Evolutionary conservation across 2,113 vertebrate species (phyloP).

Genomic region (Pithys albifrons): DNA sequence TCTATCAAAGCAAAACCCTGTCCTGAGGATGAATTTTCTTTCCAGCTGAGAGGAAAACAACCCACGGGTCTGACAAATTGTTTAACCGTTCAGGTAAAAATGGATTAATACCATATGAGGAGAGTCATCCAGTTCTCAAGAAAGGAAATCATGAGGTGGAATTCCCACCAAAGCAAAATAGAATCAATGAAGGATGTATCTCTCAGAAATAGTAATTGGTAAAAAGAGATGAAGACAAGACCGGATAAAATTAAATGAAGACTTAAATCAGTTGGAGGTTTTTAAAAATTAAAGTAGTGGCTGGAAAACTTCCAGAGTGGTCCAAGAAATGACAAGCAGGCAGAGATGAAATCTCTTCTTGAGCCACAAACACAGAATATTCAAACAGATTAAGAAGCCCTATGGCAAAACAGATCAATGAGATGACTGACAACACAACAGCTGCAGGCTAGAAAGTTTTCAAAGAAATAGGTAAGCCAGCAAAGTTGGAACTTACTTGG

Average conservation of each 20-base stretch:
- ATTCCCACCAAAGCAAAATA: constrained; percentile 47
- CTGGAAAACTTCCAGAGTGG: constrained; percentile 48
- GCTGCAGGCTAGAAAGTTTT: constrained; percentile 43
- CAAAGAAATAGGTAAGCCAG: constrained; percentile 16
- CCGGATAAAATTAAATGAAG: constrained; percentile 57
- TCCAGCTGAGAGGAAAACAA: constrained; percentile 56
- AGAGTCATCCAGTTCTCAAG: not conserved
- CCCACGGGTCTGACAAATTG: not conserved
- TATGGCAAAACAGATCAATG: constrained; percentile 54
- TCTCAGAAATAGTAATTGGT: constrained; percentile 31
- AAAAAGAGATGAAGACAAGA: constrained; percentile 53
- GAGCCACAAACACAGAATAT: not conserved
- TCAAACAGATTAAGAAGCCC: constrained; percentile 53
- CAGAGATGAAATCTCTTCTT: constrained; percentile 54
- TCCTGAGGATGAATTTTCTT: constrained; percentile 21
- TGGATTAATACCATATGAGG: constrained; percentile 26
- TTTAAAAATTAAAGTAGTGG: constrained; percentile 57
- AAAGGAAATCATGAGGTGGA: not conserved
- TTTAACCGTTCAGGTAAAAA: constrained; percentile 60
- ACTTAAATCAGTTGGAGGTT: constrained; percentile 62
- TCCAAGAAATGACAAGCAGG: constrained; percentile 33
- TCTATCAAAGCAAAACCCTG: constrained; percentile 49
- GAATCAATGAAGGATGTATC: not conserved
- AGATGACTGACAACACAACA: constrained; percentile 34
- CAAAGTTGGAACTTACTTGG: constrained; percentile 3